phyloP scores from a whole-genome alignment of 2,888 invertebrate genomes.

The Doris montereyensis region DNA sequence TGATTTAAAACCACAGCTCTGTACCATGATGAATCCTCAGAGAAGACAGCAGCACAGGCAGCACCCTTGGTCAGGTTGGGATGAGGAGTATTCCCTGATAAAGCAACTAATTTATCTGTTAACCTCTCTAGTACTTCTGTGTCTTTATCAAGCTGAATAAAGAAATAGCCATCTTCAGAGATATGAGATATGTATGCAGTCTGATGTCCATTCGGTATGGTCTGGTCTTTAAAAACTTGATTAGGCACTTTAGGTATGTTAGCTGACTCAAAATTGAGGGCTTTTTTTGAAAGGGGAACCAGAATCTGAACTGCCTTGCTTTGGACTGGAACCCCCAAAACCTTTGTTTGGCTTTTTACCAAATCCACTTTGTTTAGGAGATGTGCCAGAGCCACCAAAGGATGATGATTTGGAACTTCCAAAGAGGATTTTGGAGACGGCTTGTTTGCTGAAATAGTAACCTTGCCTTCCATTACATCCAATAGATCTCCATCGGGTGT shows the following conservation, averaged over 20 bases:
- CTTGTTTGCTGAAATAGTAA: slow-evolving; percentile 9
- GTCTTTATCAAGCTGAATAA: slow-evolving; percentile 45
- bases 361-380: too few relatives aligned
- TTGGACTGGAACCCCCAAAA: neutral
- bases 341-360: neutral
- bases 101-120: slow-evolving; percentile 30
- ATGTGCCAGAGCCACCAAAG: too few relatives aligned
- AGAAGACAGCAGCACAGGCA: slow-evolving; percentile 49
- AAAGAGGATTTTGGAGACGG: neutral
- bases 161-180: slow-evolving; percentile 54
- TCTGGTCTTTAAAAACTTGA: slow-evolving; percentile 26
- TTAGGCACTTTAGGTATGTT: neutral
- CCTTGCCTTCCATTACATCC: slow-evolving; percentile 8
- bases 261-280: neutral
- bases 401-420: too few relatives aligned
- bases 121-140: slow-evolving; percentile 32
- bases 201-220: slow-evolving; percentile 5
- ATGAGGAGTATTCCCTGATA: slow-evolving; percentile 24
- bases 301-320: too few relatives aligned
- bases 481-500: slow-evolving; percentile 36
- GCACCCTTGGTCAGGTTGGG: slow-evolving; percentile 35
- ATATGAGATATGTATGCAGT: slow-evolving; percentile 45
- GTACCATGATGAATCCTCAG: slow-evolving; percentile 63
- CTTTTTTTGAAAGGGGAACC: too few relatives aligned
- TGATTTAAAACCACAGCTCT: slow-evolving; percentile 51